Evolutionary conservation across 2,888 invertebrate species (phyloP), one percentile per base, ranked within the genome.

Genomic region (Ditula angustiorana): DNA sequence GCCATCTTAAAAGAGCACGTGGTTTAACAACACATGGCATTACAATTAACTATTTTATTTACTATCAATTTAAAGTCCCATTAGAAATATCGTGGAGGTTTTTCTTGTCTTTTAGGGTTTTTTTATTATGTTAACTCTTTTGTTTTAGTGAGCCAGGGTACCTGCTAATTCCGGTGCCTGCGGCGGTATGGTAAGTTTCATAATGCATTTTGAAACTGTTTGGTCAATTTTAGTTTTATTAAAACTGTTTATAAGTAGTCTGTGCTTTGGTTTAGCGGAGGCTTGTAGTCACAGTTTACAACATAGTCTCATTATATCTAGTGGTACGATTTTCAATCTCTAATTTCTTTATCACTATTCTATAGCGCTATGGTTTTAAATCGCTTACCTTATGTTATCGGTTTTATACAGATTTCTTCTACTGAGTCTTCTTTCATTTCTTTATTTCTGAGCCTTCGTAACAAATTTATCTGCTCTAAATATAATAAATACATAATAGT

Each of bases 131-230:
- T 44, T 63, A n/a, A n/a, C 58, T 66, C 47, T 70, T 75, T 59
- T 57, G 67, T 81, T 75, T 0, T 84, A 91, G 91, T 85, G 80
- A 83, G 88, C 88, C 90, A 86, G 88, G 80, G 88, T 82, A 57
- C 74, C 82, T 73, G 85, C 78, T 68, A 30, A 61, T 41, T 35
- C 71, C 71, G 74, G 66, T 81, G 72, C 82, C 83, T 83, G 81
- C 71, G 66, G 78, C 74, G 67, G 74, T 74, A 76, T 78, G 84
- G 90, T 88, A 56, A 85, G 88, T 81, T 0, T 8, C 23, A 46
- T 44, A 60, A 49, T 47, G 2, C 5, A 7, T 35, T 30, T 30
- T 8, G 30, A 8, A 26, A 3, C 3, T 5, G 26, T 26, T 5
- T 26, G 4, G 26, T 19, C 5, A 19, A n/a, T 30, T 50, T 21